Evolutionary conservation across 2,113 vertebrate species (phyloP).

Genomic region (Eulemur macaco): DNA sequence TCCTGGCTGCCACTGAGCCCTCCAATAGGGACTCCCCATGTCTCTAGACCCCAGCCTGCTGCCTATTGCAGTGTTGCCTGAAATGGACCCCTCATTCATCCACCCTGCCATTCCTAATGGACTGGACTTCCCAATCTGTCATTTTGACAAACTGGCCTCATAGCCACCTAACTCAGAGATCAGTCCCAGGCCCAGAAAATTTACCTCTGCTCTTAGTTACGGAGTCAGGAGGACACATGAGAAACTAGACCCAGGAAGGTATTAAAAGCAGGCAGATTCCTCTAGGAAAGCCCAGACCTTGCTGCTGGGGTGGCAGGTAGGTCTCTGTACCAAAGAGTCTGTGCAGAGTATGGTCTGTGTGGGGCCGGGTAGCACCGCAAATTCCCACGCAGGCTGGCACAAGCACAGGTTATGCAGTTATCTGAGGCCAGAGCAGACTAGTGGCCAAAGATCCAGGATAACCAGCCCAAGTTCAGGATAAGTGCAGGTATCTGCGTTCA

Average conservation of each 20-base stretch:
- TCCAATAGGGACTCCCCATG: neutral
- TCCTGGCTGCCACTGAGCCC: neutral
- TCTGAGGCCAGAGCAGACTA: neutral
- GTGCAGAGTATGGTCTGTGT: accelerated
- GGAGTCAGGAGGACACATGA: neutral
- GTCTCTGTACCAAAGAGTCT: neutral
- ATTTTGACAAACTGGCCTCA: neutral
- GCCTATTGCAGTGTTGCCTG: neutral
- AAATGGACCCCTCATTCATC: neutral
- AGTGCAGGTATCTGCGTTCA: neutral
- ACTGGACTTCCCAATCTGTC: neutral
- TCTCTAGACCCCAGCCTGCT: neutral
- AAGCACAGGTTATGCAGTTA: neutral
- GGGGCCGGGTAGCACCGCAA: accelerated
- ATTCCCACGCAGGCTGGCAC: neutral
- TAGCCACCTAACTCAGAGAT: neutral
- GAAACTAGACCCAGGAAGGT: neutral
- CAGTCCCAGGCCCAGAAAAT: neutral
- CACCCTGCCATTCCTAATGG: neutral
- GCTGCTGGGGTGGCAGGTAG: neutral
- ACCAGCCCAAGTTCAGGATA: neutral
- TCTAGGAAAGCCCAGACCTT: neutral
- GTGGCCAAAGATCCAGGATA: neutral
- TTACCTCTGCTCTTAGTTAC: neutral
- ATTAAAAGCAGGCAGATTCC: neutral